Evolutionary conservation across 64 coral and sea anemone genomes (phyloP).

Genomic region (Actinia tenebrosa): DNA sequence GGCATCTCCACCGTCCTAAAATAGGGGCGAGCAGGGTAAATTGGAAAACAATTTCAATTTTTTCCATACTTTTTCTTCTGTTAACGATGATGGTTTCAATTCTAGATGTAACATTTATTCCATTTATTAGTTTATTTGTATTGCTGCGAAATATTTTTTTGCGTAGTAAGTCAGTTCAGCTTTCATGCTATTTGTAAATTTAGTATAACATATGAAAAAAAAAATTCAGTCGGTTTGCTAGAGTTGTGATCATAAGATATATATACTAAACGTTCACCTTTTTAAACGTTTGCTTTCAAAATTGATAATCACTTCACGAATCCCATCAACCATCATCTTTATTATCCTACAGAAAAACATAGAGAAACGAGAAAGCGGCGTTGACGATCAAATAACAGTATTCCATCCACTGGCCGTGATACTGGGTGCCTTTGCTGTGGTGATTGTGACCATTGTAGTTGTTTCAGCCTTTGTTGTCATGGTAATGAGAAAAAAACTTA

Average conservation of each 20-base stretch:
- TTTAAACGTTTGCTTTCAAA: not conserved
- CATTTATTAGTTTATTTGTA: no score
- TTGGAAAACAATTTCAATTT: not conserved
- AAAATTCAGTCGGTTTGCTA: no score
- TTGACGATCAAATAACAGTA: not conserved
- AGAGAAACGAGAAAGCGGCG: not conserved
- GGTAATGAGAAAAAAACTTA: not conserved
- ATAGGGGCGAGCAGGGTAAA: not conserved
- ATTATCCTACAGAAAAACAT: not conserved
- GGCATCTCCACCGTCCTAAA: not conserved
- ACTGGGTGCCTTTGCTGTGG: not conserved
- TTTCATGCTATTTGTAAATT: no score
- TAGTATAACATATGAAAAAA: no score
- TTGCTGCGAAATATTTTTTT: no score
- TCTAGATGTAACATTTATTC: no score
- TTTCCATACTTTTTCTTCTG: not conserved
- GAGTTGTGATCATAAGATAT: not conserved
- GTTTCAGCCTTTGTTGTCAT: not conserved
- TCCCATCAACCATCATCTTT: no score
- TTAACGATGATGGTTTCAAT: no score
- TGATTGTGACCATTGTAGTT: not conserved
- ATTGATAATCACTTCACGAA: no score
- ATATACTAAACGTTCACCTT: not conserved
- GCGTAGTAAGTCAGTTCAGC: no score
- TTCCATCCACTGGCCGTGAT: not conserved